These are phyloP conservation scores for Homalodisca vitripennis DNA, from an alignment of 1,140 invertebrate genomes.

Conservation along the genomic window DNA sequence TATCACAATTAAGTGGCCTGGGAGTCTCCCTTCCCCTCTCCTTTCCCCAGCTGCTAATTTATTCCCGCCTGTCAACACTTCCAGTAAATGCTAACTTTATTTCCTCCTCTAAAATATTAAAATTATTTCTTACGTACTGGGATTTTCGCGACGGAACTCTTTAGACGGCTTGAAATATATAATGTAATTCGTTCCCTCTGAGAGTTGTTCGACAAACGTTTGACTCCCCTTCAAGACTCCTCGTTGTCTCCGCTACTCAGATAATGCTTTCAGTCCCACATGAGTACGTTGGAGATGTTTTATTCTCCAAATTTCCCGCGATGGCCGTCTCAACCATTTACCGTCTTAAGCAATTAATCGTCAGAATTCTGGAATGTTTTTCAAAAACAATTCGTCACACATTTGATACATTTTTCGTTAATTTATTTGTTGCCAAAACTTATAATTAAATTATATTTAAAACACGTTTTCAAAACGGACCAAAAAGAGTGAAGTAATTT, in stretches of 20 bases:
- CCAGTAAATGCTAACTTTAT: conserved; percentile 10
- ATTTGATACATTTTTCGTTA: too few relatives aligned
- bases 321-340: too few relatives aligned
- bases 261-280: background rate
- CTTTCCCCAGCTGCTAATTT: conserved; percentile 4
- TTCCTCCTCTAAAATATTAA: conserved; percentile 20
- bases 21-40: background rate
- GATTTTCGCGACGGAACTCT: conserved; percentile 11
- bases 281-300: too few relatives aligned
- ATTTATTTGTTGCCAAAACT: too few relatives aligned
- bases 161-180: conserved; percentile 16
- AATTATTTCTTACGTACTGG: conserved; percentile 16
- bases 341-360: too few relatives aligned
- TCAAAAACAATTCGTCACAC: too few relatives aligned
- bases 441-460: too few relatives aligned
- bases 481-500: too few relatives aligned
- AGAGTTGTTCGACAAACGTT: conserved; percentile 15
- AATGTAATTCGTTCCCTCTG: conserved; percentile 18
- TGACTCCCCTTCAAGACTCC: background rate
- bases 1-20: conserved; percentile 2
- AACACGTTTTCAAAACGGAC: too few relatives aligned
- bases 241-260: background rate
- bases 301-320: too few relatives aligned
- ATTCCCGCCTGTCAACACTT: conserved; percentile 13
- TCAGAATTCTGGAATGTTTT: too few relatives aligned